phyloP scores from a whole-genome alignment of 2,888 invertebrate species.

The Escarpia spicata region DNA sequence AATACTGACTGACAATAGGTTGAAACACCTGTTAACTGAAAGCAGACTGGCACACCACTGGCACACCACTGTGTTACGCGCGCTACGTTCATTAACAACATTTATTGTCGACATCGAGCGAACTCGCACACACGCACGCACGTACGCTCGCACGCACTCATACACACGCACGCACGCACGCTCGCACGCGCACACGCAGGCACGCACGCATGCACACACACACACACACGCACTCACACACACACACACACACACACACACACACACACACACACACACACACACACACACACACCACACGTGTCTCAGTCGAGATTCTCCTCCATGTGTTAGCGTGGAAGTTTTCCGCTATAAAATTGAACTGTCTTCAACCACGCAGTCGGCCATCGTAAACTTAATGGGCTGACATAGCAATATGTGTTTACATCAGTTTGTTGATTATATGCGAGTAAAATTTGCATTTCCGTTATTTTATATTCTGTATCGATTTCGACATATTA shows the following conservation, averaged over 20 bases:
- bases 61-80: no score
- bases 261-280: background rate
- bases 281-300: background rate
- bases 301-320: background rate
- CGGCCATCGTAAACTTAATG: background rate
- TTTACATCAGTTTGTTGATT: background rate
- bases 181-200: background rate
- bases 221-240: background rate
- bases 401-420: slow-evolving; percentile 10
- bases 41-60: no score
- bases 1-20: no score
- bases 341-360: background rate
- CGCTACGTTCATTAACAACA: no score
- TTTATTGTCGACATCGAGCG: no score
- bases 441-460: slow-evolving; percentile 8
- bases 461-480: background rate
- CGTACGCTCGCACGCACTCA: background rate
- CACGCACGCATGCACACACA: background rate
- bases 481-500: background rate
- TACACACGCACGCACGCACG: background rate
- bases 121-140: no score
- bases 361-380: background rate
- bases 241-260: background rate
- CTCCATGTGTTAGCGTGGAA: background rate
- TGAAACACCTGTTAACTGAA: no score